Conservation (phyloP, 2,888 invertebrate species). For the Rotaria magnacalcarata region DNA sequence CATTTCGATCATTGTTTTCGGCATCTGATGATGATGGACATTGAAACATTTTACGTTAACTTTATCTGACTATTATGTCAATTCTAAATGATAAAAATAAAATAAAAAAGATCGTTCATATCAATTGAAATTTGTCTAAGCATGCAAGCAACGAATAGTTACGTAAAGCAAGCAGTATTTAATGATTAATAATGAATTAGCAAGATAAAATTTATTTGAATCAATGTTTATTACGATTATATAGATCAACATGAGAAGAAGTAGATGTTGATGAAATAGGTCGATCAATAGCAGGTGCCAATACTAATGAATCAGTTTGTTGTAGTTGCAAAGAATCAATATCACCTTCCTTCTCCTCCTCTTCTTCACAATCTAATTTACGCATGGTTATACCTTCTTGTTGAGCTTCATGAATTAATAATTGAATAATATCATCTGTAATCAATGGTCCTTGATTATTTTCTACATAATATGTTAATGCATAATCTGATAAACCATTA, state of each 20-base stretch:
- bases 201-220: neutral
- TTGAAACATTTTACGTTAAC: neutral
- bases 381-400: conserved; percentile 2
- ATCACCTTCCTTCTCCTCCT: neutral
- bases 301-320: neutral
- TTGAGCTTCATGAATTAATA: conserved; percentile 1
- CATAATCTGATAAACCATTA: conserved; percentile 15
- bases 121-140: neutral
- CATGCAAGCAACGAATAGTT: neutral
- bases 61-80: neutral
- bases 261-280: neutral
- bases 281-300: conserved; percentile 16
- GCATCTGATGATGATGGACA: neutral
- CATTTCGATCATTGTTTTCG: too few species aligned
- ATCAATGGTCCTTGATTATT: conserved; percentile 17
- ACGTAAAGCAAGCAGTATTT: neutral
- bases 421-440: conserved; percentile 29
- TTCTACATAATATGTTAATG: conserved; percentile 23
- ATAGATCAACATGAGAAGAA: neutral
- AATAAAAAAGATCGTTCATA: neutral
- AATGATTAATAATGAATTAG: neutral
- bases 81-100: neutral
- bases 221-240: neutral
- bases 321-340: neutral
- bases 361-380: neutral